Percentiles rank a stretch among this genome's conserved stretches.
phyloP scores from a whole-genome alignment of 2,797 vertebrate genomes.

The Oryzias dopingdopingensis region DNA sequence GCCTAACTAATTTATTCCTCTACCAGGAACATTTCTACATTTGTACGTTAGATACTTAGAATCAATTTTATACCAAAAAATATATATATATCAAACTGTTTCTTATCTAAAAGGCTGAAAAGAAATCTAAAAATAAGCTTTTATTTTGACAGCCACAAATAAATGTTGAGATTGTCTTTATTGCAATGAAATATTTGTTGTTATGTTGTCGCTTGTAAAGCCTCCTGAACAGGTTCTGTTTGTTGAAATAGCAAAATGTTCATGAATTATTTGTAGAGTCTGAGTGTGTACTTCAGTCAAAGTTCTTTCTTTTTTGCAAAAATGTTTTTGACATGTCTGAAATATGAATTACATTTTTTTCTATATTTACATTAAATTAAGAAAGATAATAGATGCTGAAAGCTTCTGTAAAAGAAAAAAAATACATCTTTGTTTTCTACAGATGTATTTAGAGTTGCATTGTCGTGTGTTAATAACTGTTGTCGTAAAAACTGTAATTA shows the following conservation, averaged over 20 bases:
- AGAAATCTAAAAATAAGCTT: conserved; percentile 35
- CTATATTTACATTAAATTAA: conserved; percentile 32
- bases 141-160: conserved; percentile 28
- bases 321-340: conserved; percentile 49
- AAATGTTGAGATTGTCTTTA: conserved; percentile 40
- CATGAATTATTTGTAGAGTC: too few relatives aligned
- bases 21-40: conserved; percentile 65
- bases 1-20: conserved; percentile 30
- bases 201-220: conserved; percentile 24
- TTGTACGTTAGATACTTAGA: conserved; percentile 63
- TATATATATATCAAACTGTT: conserved; percentile 45
- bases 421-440: too few relatives aligned
- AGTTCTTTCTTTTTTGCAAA: conserved; percentile 56
- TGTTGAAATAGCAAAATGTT: conserved; percentile 42
- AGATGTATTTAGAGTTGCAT: too few relatives aligned
- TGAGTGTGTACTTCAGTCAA: conserved; percentile 42
- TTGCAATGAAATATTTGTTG: conserved; percentile 46
- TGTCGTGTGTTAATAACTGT: too few relatives aligned
- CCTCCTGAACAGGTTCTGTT: conserved; percentile 30
- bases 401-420: conserved; percentile 13
- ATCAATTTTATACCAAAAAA: conserved; percentile 63
- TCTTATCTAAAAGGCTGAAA: conserved; percentile 38
- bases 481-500: too few relatives aligned
- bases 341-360: conserved; percentile 27
- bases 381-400: conserved; percentile 22